Base-by-base conservation (phyloP, 2,888 invertebrate genomes). In the Heliothis peltigera region DNA sequence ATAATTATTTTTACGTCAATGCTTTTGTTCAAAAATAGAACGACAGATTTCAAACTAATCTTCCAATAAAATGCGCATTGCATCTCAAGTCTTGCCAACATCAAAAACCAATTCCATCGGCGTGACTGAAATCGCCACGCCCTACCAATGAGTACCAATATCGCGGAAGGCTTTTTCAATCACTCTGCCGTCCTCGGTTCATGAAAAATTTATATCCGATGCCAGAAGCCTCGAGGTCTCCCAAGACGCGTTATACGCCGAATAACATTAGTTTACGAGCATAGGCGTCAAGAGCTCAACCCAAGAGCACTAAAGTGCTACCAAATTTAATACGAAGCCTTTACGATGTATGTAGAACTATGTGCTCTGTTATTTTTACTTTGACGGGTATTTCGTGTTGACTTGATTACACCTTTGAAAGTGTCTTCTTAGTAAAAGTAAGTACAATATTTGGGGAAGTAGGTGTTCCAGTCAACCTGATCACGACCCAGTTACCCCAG, bases 251-350 rank as follows among this genome's bases (percentile, higher is more conserved):
- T 90, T 89, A 89, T 87, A 63, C 67, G 72, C 87, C 85, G 91
- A 92, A 92, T 92, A 91, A 90, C 89, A 92, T 93, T 92, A 92
- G 89, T 92, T 93, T 92, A 93, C 89, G 87, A 88, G 83, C 78
- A 84, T 84, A 83, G 82, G 87, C 84, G 77, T 72, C 80, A 84
- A 80, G 84, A 70, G 72, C 79, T 81, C 70, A 81, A 76, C 80
- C 75, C 59, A 64, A 81, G 68, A 77, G 78, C 64, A 75, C 82
- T 77, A 89, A 90, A 89, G 85, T 85, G 87, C 83, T 87, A 85
- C 84, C 85, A 75, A 87, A 87, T 87, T 89, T 89, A 87, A 84
- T 87, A 83, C 76, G 66, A 66, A 74, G 81, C 79, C 79, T 78
- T 76, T 73, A 79, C 78, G 74, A 77, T 76, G 74, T 73, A 77